Base-by-base conservation (phyloP, 1,140 invertebrate genomes). In the Dendrolimus punctatus region DNA sequence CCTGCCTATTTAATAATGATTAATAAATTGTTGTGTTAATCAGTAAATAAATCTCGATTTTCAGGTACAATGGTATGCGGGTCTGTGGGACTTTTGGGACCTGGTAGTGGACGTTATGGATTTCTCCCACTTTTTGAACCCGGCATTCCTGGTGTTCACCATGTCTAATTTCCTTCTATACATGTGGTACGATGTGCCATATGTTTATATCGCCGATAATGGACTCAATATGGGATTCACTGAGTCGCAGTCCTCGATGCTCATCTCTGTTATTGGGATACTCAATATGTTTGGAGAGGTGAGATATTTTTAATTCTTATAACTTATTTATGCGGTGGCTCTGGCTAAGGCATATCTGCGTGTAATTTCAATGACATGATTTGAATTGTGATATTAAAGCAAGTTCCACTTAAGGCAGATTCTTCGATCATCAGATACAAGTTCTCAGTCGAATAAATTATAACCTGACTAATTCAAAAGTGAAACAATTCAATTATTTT, bases 161-260 rank as follows among this genome's bases (percentile, higher is more conserved):
- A 76, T 96, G 8, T 95, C 94, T 44, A 96, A 96, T 82, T 95
- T 96, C 73, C 87, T 96, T 4, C 87, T 96, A 45, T 95, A 96
- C 85, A 93, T 93, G 46, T 96, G 94, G 93, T 95, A 96, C 80
- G 94, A 96, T 79, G 94, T 96, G 40, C 94, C 94, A 37, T 96
- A 96, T 73, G 93, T 96, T 53, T 96, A 95, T 84, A 89, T 96
- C 49, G 91, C 92, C 8, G 94, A 95, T 74, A 91, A 90, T 55
- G 90, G 90, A 62, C 55, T 76, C 48, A 64, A 49, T 6, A 89
- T 91, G 80, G 93, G 92, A n/a, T 92, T 92, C 74, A 89, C 90
- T 51, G 91, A 95, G 60, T 91, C 91, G 2, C 90, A 93, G 51
- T 91, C 93, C 2, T 95, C 94, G 2, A 92, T 93, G 70, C 87